phyloP scores from a whole-genome alignment of 2,113 vertebrate species.

The Urocynchramus pylzowi region DNA sequence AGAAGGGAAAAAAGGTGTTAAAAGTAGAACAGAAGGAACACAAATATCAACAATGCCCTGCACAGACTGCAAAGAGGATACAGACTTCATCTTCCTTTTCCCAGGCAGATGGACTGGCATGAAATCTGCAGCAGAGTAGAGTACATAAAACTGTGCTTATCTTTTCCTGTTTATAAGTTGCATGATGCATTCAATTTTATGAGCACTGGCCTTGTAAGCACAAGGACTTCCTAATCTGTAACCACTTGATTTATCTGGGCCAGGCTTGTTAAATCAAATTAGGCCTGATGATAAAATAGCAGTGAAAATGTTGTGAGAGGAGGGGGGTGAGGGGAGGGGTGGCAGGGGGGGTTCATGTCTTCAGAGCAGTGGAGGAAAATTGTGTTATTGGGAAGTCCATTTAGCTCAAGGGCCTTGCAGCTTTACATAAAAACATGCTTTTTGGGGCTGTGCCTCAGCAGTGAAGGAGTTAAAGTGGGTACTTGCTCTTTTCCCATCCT shows the following conservation, averaged over 20 bases:
- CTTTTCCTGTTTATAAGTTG: conserved; percentile 2
- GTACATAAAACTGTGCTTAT: neutral
- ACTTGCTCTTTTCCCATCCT: neutral
- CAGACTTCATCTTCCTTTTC: neutral
- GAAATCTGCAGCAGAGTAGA: neutral
- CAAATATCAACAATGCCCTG: neutral
- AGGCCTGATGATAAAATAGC: neutral
- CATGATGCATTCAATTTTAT: neutral
- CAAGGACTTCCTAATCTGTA: neutral
- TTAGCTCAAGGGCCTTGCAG: neutral
- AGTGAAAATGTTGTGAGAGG: neutral
- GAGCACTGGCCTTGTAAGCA: neutral
- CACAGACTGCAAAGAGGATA: neutral
- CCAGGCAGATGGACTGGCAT: neutral
- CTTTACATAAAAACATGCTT: rapidly evolving
- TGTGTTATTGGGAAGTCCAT: neutral
- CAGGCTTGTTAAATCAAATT: neutral
- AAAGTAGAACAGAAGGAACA: neutral
- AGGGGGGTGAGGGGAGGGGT: rapidly evolving
- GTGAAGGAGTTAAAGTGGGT: neutral
- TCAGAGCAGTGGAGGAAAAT: neutral
- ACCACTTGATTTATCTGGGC: neutral
- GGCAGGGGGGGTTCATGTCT: neutral
- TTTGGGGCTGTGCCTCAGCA: rapidly evolving
- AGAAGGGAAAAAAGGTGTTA: neutral